A percentile compares a stretch with the other conserved stretches of the same genome.
phyloP scores from a whole-genome alignment of 2,797 vertebrate species.

The Pseudomugil gertrudae region DNA sequence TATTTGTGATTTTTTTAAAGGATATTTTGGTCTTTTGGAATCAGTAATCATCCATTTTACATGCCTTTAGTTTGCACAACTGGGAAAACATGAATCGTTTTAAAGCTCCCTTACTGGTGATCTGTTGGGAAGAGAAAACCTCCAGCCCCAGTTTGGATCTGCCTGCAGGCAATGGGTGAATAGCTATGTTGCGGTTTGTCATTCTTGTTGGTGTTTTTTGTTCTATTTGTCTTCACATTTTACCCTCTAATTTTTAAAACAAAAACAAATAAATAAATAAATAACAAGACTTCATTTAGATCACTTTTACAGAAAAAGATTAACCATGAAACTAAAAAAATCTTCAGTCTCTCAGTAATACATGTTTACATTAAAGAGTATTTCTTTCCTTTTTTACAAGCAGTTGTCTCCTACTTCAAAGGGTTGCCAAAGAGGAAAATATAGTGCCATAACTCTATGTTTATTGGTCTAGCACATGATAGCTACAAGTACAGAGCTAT shows the following conservation, averaged over 20 bases:
- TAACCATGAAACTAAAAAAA: too few species aligned
- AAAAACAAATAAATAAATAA: too few species aligned
- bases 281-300: too few species aligned
- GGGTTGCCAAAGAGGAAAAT: not conserved
- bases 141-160: conserved; percentile 15
- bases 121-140: conserved; percentile 32
- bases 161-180: conserved; percentile 8
- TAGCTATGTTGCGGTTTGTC: conserved; percentile 26
- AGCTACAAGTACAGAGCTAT: not conserved
- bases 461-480: not conserved
- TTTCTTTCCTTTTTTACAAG: too few species aligned
- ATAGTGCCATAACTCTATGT: not conserved
- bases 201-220: conserved; percentile 26
- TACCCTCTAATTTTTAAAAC: too few species aligned
- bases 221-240: not conserved
- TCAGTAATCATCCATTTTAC: too few species aligned
- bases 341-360: too few species aligned
- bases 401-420: not conserved
- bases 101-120: conserved; percentile 38
- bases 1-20: too few species aligned
- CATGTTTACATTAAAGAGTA: too few species aligned
- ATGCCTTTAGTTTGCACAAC: too few species aligned
- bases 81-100: conserved; percentile 10
- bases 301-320: too few species aligned
- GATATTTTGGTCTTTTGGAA: too few species aligned